These are phyloP conservation scores for Lochmaea capreae DNA, from an alignment of 2,888 invertebrate species.

Conservation along the genomic window DNA sequence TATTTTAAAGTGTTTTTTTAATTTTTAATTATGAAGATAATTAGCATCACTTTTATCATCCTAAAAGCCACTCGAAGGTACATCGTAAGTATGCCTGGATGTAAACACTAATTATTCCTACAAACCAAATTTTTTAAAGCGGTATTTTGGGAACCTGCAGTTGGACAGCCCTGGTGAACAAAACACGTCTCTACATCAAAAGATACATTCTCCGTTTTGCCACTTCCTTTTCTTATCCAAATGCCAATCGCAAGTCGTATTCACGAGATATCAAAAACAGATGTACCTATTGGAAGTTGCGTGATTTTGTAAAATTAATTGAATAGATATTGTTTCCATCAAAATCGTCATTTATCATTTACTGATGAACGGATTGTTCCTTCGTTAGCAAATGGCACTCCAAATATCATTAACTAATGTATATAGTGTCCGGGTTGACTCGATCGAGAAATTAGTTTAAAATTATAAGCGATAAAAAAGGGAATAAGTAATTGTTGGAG, in stretches of 20 bases:
- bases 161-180: not conserved
- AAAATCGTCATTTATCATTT: slow-evolving; percentile 33
- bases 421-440: not conserved
- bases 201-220: not conserved
- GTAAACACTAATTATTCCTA: too few relatives aligned
- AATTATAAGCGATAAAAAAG: not conserved
- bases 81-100: too few relatives aligned
- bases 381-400: slow-evolving; percentile 20
- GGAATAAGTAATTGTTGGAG: not conserved
- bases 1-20: too few relatives aligned
- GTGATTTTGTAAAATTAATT: slow-evolving; percentile 33
- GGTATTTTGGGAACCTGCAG: too few relatives aligned
- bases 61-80: too few relatives aligned
- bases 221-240: slow-evolving; percentile 26
- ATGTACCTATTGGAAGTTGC: slow-evolving; percentile 29
- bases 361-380: slow-evolving; percentile 30
- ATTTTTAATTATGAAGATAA: too few relatives aligned
- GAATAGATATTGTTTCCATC: slow-evolving; percentile 35
- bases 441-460: not conserved
- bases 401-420: slow-evolving; percentile 23
- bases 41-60: too few relatives aligned
- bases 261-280: slow-evolving; percentile 36
- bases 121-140: too few relatives aligned
- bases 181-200: not conserved
- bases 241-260: slow-evolving; percentile 36